phyloP scores from a whole-genome alignment of 2,888 invertebrate genomes.

The Epinotia nisella region DNA sequence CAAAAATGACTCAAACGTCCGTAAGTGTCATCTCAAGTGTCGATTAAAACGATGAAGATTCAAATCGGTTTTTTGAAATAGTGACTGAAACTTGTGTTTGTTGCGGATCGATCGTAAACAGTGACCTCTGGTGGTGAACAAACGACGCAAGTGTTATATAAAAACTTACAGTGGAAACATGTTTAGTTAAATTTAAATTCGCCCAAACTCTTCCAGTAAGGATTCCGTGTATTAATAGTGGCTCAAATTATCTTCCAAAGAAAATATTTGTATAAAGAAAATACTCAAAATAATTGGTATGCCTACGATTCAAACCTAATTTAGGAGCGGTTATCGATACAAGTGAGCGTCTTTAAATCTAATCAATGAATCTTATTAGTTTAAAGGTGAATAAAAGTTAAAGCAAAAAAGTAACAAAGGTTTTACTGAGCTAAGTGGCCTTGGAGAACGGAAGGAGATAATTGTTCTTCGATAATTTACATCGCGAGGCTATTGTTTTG shows the following conservation, averaged over 20 bases:
- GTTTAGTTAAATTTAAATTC: slow-evolving; percentile 30
- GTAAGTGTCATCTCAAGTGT: slow-evolving; percentile 46
- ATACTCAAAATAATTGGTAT: slow-evolving; percentile 23
- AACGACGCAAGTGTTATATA: slow-evolving; percentile 46
- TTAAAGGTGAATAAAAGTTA: slow-evolving; percentile 3
- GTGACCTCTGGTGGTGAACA: slow-evolving; percentile 68
- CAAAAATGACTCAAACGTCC: slow-evolving; percentile 41
- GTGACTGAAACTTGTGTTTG: slow-evolving; percentile 48
- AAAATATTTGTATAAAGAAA: slow-evolving; percentile 25
- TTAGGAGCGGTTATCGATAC: neutral
- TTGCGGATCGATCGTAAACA: slow-evolving; percentile 65
- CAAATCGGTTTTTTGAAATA: slow-evolving; percentile 54
- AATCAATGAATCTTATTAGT: slow-evolving; percentile 11
- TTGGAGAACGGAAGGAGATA: slow-evolving; percentile 40
- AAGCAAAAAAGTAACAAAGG: slow-evolving; percentile 39
- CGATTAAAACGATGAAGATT: slow-evolving; percentile 50
- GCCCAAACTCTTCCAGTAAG: slow-evolving; percentile 59
- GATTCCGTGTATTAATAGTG: slow-evolving; percentile 48
- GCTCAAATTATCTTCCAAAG: slow-evolving; percentile 44
- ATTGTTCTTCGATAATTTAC: slow-evolving; percentile 39
- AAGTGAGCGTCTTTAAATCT: neutral
- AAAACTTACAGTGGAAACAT: slow-evolving; percentile 51
- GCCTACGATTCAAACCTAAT: slow-evolving; percentile 1
- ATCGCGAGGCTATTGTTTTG: slow-evolving; percentile 40
- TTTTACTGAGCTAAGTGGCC: slow-evolving; percentile 35